These are phyloP conservation scores for Amphilophus citrinellus DNA, from an alignment of 2,113 vertebrate genomes.

Conservation along the genomic window DNA sequence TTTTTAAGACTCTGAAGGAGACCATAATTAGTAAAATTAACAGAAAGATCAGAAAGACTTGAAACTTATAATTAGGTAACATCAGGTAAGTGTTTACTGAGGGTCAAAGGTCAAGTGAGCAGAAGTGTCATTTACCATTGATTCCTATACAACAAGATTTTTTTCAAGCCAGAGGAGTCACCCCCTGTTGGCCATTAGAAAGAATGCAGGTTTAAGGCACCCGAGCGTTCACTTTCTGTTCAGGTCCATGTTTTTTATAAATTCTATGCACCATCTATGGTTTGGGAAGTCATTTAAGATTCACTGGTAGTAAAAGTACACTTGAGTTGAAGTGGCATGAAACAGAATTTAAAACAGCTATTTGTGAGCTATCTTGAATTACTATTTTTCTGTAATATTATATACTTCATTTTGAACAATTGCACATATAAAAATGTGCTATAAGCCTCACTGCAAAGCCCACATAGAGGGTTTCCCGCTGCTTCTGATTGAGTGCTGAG, in stretches of 20 bases:
- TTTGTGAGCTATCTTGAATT: conserved; percentile 15
- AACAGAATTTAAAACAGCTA: conserved; percentile 10
- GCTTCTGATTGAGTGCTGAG: conserved; percentile 42
- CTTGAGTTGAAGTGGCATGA: background rate
- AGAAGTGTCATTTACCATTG: background rate
- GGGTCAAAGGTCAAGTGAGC: background rate
- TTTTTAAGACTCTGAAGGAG: no score
- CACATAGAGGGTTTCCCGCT: conserved; percentile 25
- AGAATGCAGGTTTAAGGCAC: background rate
- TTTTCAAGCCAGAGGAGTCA: background rate
- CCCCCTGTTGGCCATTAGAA: background rate
- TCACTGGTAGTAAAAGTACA: background rate
- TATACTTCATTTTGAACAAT: conserved; percentile 12
- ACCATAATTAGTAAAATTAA: no score
- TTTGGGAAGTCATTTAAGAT: background rate
- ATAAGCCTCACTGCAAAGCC: background rate
- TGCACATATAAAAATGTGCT: conserved; percentile 32
- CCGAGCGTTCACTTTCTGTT: background rate
- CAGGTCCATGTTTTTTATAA: background rate
- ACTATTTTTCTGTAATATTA: background rate
- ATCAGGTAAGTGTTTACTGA: background rate
- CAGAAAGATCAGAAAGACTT: no score
- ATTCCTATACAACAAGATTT: background rate
- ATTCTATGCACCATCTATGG: background rate
- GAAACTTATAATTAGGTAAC: no score